phyloP scores from a whole-genome alignment of 2,113 vertebrate species.

The Ceyx melanurus region DNA sequence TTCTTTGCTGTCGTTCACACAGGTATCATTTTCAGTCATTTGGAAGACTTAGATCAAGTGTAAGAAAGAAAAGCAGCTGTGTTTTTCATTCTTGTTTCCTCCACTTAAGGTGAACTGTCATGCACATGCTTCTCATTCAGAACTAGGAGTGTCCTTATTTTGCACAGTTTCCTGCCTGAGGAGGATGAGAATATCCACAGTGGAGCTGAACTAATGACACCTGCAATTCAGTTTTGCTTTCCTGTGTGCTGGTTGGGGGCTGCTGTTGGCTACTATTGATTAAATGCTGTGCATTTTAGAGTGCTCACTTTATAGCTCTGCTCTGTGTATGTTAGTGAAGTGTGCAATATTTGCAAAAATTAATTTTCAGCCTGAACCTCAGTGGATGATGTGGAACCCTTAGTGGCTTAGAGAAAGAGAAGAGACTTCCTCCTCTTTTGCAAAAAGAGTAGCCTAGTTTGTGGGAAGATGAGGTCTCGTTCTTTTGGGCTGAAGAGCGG shows the following conservation, averaged over 20 bases:
- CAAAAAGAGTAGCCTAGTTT: not conserved
- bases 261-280: not conserved
- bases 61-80: not conserved
- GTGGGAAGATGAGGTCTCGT: slow-evolving; percentile 1
- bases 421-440: not conserved
- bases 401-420: not conserved
- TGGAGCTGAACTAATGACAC: not conserved
- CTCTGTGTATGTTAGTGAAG: not conserved
- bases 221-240: not conserved
- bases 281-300: not conserved
- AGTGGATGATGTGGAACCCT: not conserved
- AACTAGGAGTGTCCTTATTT: not conserved
- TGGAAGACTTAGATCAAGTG: not conserved
- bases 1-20: not conserved
- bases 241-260: not conserved
- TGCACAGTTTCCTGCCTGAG: not conserved
- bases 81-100: not conserved
- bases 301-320: not conserved
- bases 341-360: not conserved
- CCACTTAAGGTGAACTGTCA: not conserved
- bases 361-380: not conserved
- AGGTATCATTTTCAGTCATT: not conserved
- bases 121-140: not conserved
- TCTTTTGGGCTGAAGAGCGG: slow-evolving; percentile 39
- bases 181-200: not conserved